phyloP scores from a whole-genome alignment of 2,888 invertebrate genomes.

The Calameuta idolon region DNA sequence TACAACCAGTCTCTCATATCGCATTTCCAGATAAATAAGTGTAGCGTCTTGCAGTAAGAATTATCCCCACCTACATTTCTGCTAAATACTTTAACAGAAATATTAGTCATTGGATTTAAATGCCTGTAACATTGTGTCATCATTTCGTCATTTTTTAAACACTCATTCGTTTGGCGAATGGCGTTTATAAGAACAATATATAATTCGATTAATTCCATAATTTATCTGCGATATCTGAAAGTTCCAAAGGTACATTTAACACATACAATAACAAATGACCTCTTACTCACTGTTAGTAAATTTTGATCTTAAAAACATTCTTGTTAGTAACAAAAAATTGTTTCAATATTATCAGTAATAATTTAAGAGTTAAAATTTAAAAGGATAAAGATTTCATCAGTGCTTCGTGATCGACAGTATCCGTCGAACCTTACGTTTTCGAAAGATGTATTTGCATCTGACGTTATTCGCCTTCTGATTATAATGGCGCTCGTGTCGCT shows the following conservation, averaged over 20 bases:
- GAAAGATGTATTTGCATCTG: slow-evolving; percentile 43
- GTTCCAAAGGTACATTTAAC: background rate
- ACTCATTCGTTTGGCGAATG: background rate
- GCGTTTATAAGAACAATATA: background rate
- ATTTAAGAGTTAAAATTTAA: background rate
- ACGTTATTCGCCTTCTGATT: slow-evolving; percentile 41
- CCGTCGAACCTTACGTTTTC: slow-evolving; percentile 53
- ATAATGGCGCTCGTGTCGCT: slow-evolving; percentile 39
- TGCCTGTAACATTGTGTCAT: background rate
- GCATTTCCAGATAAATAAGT: background rate
- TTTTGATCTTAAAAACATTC: background rate
- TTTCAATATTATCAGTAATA: background rate
- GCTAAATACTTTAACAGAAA: background rate
- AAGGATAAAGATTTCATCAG: background rate
- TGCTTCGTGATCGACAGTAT: background rate
- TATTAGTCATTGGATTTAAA: background rate
- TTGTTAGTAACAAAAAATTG: background rate
- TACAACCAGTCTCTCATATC: background rate
- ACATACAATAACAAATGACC: background rate
- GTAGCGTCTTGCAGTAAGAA: background rate
- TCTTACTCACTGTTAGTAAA: background rate
- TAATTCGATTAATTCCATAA: no score
- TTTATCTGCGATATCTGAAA: background rate
- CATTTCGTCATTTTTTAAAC: background rate
- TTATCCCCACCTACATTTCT: background rate